Conservation (phyloP, 2,113 vertebrate species). For the Vombatus ursinus region DNA sequence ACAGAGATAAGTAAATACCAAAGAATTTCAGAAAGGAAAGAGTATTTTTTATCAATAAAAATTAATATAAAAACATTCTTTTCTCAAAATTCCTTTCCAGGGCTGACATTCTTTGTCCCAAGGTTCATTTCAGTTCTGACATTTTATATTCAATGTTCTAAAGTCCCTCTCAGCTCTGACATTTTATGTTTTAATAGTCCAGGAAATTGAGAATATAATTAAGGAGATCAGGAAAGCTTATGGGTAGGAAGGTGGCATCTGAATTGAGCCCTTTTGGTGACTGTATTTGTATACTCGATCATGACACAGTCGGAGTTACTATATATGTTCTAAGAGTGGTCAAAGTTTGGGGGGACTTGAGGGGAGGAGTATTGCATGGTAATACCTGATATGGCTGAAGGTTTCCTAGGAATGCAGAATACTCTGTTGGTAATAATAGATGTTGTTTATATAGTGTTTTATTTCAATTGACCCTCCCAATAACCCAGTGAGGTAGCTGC, state of each 20-base stretch:
- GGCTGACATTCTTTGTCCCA: neutral
- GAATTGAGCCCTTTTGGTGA: neutral
- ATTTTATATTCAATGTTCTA: neutral
- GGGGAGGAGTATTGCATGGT: neutral
- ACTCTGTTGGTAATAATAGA: neutral
- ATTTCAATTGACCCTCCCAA: neutral
- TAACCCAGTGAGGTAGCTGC: neutral
- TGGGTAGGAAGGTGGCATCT: neutral
- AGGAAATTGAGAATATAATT: neutral
- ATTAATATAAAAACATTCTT: neutral
- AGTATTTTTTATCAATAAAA: neutral
- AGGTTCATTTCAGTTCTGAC: no score
- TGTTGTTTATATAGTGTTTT: neutral
- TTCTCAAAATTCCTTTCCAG: neutral
- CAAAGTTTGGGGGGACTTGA: neutral
- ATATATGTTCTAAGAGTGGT: neutral
- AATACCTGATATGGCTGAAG: neutral
- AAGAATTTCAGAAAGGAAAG: neutral
- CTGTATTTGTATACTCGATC: neutral
- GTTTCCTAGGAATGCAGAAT: constrained; percentile 9
- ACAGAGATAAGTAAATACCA: neutral
- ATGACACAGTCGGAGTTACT: neutral
- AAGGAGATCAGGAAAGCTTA: neutral
- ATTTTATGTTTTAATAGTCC: neutral
- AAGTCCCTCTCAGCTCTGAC: neutral